phyloP scores from a whole-genome alignment of 2,113 vertebrate genomes.

The Pelobates fuscus region DNA sequence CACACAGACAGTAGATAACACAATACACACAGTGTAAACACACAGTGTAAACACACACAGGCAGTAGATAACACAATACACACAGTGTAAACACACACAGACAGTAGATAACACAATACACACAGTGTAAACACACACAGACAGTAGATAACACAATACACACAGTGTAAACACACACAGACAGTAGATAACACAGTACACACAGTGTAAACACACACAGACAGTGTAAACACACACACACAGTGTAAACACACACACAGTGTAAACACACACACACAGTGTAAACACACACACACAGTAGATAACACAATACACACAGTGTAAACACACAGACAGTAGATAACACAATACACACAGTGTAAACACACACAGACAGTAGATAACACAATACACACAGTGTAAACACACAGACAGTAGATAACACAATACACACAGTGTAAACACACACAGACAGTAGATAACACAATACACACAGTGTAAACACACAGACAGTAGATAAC shows the following conservation, averaged over 20 bases:
- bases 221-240: neutral
- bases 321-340: neutral
- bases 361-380: neutral
- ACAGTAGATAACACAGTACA: neutral
- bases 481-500: neutral
- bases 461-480: neutral
- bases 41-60: neutral
- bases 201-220: neutral
- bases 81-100: neutral
- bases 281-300: neutral
- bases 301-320: neutral
- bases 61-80: neutral
- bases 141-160: neutral
- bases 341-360: neutral
- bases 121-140: neutral
- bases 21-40: neutral
- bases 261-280: neutral
- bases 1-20: neutral
- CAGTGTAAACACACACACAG: neutral
- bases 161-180: neutral
- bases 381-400: neutral
- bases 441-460: neutral
- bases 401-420: neutral
- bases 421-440: neutral
- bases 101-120: neutral